Percentiles rank a stretch among this genome's conserved stretches.
Evolutionary conservation across 1,140 invertebrate species (phyloP).

Genomic region (Mycetomoellerius zeteki): DNA sequence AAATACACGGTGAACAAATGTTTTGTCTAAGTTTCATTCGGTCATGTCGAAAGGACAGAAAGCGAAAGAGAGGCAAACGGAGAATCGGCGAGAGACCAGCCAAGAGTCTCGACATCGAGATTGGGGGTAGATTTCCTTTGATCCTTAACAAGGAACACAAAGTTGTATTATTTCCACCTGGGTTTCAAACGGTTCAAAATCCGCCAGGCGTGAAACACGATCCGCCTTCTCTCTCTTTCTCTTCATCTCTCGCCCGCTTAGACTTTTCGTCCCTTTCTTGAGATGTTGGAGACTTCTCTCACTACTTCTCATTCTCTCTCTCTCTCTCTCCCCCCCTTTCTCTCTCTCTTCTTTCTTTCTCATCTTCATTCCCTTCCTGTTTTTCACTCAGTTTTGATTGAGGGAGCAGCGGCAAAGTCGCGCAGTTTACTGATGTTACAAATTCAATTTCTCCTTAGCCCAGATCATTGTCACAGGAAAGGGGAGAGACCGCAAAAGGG

Average conservation of each 20-base stretch:
- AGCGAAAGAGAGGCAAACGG: constrained; percentile 25
- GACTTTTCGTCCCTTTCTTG: constrained; percentile 64
- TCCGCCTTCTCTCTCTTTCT: constrained; percentile 72
- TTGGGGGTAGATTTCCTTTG: constrained; percentile 82
- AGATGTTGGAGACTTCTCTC: constrained; percentile 38
- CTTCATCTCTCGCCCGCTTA: constrained; percentile 60
- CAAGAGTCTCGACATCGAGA: constrained; percentile 74
- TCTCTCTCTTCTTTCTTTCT: neutral
- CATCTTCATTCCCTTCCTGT: neutral
- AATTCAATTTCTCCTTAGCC: constrained; percentile 68
- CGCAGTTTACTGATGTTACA: constrained; percentile 75
- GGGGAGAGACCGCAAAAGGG: constrained; percentile 46
- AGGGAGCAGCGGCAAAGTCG: constrained; percentile 36
- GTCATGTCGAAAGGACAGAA: constrained; percentile 35
- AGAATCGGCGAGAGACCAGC: constrained; percentile 58
- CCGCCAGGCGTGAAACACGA: constrained; percentile 83
- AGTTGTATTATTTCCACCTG: constrained; percentile 86
- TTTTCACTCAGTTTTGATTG: constrained; percentile 65
- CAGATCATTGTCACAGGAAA: constrained; percentile 50
- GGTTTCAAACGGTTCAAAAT: constrained; percentile 83
- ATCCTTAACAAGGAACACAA: constrained; percentile 84
- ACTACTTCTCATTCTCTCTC: neutral
- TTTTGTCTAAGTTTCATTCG: constrained; percentile 34
- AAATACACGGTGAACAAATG: constrained; percentile 26
- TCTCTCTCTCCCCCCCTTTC: neutral